Percentiles rank a stretch among this genome's conserved stretches.
Conservation (phyloP, 2,888 invertebrate species). For the Nemurella pictetii region DNA sequence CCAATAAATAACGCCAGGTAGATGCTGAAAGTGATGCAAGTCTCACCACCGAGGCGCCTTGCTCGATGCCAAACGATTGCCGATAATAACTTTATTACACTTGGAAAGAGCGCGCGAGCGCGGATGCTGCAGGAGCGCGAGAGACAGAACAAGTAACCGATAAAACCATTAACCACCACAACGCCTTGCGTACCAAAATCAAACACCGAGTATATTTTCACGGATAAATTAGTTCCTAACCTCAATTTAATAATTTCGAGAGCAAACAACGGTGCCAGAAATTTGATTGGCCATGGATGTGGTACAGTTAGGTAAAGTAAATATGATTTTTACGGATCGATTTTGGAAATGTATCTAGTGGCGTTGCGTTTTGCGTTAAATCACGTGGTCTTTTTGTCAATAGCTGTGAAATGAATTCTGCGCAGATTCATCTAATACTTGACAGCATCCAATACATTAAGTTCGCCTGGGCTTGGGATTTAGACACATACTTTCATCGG, state of each 20-base stretch:
- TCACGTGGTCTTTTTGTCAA: too few relatives aligned
- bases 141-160: slow-evolving; percentile 14
- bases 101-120: not conserved
- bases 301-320: not conserved
- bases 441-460: too few relatives aligned
- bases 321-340: too few relatives aligned
- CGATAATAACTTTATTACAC: slow-evolving; percentile 40
- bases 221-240: slow-evolving; percentile 30
- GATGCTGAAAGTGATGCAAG: slow-evolving; percentile 33
- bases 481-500: too few relatives aligned
- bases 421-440: too few relatives aligned
- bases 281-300: slow-evolving; percentile 8
- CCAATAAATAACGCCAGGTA: slow-evolving; percentile 28
- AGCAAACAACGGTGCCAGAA: slow-evolving; percentile 30
- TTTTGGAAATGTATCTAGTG: too few relatives aligned
- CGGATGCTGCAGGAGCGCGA: not conserved
- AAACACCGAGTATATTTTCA: slow-evolving; percentile 24
- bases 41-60: slow-evolving; percentile 30
- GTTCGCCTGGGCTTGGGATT: too few relatives aligned
- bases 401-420: too few relatives aligned
- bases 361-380: too few relatives aligned
- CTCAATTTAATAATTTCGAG: slow-evolving; percentile 36
- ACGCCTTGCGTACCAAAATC: slow-evolving; percentile 18
- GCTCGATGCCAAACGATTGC: slow-evolving; percentile 31
- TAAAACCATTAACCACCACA: slow-evolving; percentile 1